Conservation (phyloP, 2,888 invertebrate species). For the Eristalis arbustorum region DNA sequence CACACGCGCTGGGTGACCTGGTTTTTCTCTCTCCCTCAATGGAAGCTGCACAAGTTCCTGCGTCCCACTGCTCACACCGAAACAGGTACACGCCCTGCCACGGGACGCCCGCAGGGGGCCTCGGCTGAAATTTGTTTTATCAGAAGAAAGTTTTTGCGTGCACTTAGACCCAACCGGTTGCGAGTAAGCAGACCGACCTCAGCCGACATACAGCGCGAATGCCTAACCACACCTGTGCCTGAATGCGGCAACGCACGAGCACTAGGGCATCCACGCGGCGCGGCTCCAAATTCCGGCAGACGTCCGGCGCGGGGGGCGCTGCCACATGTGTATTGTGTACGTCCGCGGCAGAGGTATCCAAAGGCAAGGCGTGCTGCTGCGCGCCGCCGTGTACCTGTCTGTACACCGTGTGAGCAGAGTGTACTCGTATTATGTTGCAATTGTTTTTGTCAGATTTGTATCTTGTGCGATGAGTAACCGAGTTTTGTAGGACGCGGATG, state of each 20-base stretch:
- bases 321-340: background rate
- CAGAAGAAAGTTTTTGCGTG: constrained; percentile 17
- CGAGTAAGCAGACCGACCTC: constrained; percentile 7
- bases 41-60: background rate
- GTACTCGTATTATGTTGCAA: constrained; percentile 45
- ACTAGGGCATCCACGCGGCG: constrained; percentile 10
- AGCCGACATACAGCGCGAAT: constrained; percentile 14
- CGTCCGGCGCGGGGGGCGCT: background rate
- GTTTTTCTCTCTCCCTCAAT: constrained; percentile 35
- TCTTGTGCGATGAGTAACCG: constrained; percentile 31
- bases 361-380: background rate
- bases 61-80: too few relatives aligned
- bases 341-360: constrained; percentile 3
- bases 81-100: background rate
- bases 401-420: background rate
- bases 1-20: background rate
- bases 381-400: background rate
- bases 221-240: constrained; percentile 40
- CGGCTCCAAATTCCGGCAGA: constrained; percentile 22
- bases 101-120: background rate
- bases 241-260: background rate
- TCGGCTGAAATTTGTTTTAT: constrained; percentile 6
- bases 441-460: constrained; percentile 41
- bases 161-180: constrained; percentile 44
- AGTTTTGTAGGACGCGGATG: constrained; percentile 58